Evolutionary conservation across 2,797 vertebrate species (phyloP).

Genomic region (Ctenopoma kingsleyae): DNA sequence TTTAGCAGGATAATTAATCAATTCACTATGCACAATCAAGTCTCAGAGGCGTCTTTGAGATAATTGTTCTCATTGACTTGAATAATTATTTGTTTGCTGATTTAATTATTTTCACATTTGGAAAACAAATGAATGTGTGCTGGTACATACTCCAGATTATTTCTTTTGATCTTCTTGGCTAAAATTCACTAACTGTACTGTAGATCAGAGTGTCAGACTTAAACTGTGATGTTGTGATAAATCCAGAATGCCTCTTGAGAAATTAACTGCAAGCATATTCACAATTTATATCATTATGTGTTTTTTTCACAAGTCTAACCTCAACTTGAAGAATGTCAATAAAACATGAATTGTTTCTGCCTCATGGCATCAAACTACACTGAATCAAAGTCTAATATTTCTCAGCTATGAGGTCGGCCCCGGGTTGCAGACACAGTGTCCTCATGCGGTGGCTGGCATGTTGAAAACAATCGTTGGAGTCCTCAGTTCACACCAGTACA

Average conservation of each 20-base stretch:
- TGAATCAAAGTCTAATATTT: conserved; percentile 81
- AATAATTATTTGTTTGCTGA: conserved; percentile 91
- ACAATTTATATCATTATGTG: conserved; percentile 56
- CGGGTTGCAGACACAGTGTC: conserved; percentile 67
- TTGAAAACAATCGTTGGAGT: conserved; percentile 71
- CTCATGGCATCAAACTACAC: conserved; percentile 69
- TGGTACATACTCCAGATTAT: conserved; percentile 35
- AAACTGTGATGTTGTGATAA: conserved; percentile 14
- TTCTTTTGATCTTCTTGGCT: conserved; percentile 28
- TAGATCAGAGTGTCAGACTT: not conserved
- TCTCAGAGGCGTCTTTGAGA: conserved; percentile 87
- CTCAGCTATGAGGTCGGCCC: conserved; percentile 69
- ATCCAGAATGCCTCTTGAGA: conserved; percentile 42
- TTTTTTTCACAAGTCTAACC: conserved; percentile 47
- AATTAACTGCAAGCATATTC: conserved; percentile 43
- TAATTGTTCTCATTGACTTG: conserved; percentile 91
- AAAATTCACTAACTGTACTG: conserved; percentile 21
- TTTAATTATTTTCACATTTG: conserved; percentile 88
- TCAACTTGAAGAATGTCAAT: conserved; percentile 69
- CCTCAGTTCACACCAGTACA: conserved; percentile 52
- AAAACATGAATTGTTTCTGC: conserved; percentile 74
- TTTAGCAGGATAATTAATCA: conserved; percentile 88
- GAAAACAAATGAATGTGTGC: conserved; percentile 82
- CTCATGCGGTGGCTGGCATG: conserved; percentile 66
- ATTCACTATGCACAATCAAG: conserved; percentile 85